Evolutionary conservation across 2,888 invertebrate genomes (phyloP).

Genomic region (Tridacna gigas): DNA sequence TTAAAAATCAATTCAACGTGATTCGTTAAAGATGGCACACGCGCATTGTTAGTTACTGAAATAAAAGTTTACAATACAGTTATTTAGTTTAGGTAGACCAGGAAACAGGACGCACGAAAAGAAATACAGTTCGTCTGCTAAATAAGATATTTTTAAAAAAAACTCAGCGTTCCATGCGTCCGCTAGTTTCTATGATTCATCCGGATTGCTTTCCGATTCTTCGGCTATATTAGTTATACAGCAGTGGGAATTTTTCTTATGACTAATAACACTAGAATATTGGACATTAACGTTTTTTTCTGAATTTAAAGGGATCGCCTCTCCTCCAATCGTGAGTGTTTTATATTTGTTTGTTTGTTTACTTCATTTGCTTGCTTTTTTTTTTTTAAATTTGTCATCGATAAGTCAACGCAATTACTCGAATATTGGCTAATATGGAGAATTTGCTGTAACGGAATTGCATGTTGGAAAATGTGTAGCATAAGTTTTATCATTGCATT

Average conservation of each 20-base stretch:
- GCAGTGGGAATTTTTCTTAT: conserved; percentile 23
- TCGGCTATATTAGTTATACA: conserved; percentile 18
- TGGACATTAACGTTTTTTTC: conserved; percentile 15
- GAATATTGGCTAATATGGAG: too few relatives aligned
- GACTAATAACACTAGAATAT: conserved; percentile 12
- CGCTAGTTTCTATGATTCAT: conserved; percentile 19
- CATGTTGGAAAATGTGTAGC: too few relatives aligned
- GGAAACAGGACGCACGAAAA: background rate
- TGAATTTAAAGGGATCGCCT: background rate
- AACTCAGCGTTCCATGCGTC: conserved; percentile 7
- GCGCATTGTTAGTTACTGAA: background rate
- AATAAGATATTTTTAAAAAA: conserved; percentile 11
- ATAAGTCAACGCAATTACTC: too few relatives aligned
- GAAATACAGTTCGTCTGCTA: background rate
- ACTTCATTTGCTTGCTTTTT: too few relatives aligned
- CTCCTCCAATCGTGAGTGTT: conserved; percentile 7
- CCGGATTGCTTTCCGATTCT: conserved; percentile 25
- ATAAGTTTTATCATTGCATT: too few relatives aligned
- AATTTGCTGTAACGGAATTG: too few relatives aligned
- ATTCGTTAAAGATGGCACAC: background rate
- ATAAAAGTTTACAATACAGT: background rate
- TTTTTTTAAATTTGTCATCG: too few relatives aligned
- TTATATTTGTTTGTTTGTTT: conserved; percentile 4
- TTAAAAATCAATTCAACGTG: conserved; percentile 20
- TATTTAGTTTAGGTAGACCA: background rate